Evolutionary conservation across 2,797 vertebrate genomes (phyloP).

Genomic region (Etheostoma nigrum): DNA sequence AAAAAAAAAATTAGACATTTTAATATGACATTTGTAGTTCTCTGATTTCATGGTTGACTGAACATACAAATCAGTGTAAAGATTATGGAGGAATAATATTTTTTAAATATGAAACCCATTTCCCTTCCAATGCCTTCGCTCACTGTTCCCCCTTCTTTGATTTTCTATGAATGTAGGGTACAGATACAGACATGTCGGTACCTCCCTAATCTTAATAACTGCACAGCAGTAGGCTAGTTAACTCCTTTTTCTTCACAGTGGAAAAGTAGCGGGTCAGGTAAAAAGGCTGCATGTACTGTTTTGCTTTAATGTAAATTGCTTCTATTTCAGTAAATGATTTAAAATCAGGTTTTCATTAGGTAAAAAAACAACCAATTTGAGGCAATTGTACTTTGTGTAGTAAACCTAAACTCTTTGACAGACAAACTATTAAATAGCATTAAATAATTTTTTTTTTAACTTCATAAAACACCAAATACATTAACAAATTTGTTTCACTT

Average conservation of each 20-base stretch:
- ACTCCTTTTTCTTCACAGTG: constrained; percentile 58
- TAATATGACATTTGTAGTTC: constrained; percentile 50
- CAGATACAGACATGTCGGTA: constrained; percentile 25
- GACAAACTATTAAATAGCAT: constrained; percentile 66
- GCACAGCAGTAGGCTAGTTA: constrained; percentile 67
- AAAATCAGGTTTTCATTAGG: constrained; percentile 36
- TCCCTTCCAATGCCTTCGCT: constrained; percentile 14
- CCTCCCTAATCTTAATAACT: constrained; percentile 59
- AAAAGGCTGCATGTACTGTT: constrained; percentile 42
- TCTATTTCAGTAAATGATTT: constrained; percentile 43
- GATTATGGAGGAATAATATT: constrained; percentile 30
- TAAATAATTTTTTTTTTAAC: constrained; percentile 54
- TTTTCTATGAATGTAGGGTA: constrained; percentile 30
- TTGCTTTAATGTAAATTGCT: constrained; percentile 32
- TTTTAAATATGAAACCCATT: constrained; percentile 33
- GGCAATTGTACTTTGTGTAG: constrained; percentile 46
- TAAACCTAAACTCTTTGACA: constrained; percentile 61
- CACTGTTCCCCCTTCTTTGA: constrained; percentile 35
- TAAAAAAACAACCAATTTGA: constrained; percentile 45
- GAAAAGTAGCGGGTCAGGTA: constrained; percentile 51
- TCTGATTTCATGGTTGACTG: constrained; percentile 50
- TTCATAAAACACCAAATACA: constrained; percentile 75
- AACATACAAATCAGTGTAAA: constrained; percentile 41
- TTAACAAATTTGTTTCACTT: constrained; percentile 73
- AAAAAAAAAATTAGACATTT: constrained; percentile 34